A percentile compares a stretch with the other conserved stretches of the same genome.
phyloP scores from a whole-genome alignment of 2,888 invertebrate species.

The Rotaria magnacalcarata region DNA sequence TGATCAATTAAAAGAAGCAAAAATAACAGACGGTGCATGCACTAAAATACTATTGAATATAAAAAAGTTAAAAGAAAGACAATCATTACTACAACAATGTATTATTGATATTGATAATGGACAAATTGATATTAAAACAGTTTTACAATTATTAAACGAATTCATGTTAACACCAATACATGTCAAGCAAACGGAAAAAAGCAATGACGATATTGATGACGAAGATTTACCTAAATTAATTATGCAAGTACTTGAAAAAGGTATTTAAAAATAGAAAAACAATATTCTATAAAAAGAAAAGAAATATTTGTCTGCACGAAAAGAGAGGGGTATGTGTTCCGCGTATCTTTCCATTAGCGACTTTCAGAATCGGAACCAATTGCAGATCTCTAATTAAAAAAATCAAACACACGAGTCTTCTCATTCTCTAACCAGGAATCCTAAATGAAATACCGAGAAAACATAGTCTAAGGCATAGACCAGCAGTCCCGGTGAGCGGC shows the following conservation, averaged over 20 bases:
- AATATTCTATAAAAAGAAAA: too few species aligned
- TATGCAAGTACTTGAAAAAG: constrained; percentile 23
- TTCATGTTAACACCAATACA: constrained; percentile 23
- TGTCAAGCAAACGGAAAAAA: background rate
- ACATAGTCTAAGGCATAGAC: too few species aligned
- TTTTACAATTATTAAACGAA: constrained; percentile 4
- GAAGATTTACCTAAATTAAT: constrained; percentile 32
- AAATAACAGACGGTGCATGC: constrained; percentile 89
- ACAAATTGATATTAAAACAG: background rate
- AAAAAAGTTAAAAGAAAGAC: constrained; percentile 40
- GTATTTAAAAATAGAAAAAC: background rate
- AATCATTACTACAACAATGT: background rate
- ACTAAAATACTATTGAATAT: constrained; percentile 66
- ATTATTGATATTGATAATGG: constrained; percentile 31
- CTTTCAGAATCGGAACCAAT: too few species aligned
- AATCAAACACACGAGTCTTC: too few species aligned
- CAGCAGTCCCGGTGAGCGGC: too few species aligned
- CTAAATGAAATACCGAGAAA: too few species aligned
- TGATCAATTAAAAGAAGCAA: constrained; percentile 69
- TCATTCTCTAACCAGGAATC: too few species aligned
- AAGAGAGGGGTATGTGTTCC: too few species aligned
- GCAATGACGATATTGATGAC: background rate
- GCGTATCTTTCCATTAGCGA: too few species aligned
- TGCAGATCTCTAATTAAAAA: too few species aligned
- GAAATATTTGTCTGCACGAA: too few species aligned